Conservation (phyloP, 1,140 invertebrate genomes). For the Drosophila repleta region DNA sequence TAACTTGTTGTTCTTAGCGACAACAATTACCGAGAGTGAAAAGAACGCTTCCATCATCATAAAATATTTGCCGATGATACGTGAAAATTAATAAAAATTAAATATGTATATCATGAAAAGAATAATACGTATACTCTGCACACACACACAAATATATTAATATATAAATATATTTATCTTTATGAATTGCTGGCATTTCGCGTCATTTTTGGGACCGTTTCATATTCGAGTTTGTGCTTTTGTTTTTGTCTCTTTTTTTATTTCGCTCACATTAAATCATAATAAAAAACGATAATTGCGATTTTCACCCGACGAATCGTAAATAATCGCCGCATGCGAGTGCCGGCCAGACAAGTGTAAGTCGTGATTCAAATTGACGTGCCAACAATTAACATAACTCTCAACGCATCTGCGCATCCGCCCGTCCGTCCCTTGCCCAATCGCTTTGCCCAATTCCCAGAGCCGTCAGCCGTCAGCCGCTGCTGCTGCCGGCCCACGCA, state of each 20-base stretch:
- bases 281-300: constrained; percentile 80
- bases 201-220: constrained; percentile 15
- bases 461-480: not conserved
- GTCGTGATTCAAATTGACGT: constrained; percentile 80
- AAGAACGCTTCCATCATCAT: constrained; percentile 79
- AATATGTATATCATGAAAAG: constrained; percentile 44
- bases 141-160: too few species aligned
- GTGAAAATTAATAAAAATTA: constrained; percentile 79
- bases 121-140: constrained; percentile 6
- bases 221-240: constrained; percentile 15
- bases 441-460: constrained; percentile 11
- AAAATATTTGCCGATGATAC: constrained; percentile 78
- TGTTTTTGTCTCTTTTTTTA: constrained; percentile 18
- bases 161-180: constrained; percentile 10
- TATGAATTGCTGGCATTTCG: constrained; percentile 37
- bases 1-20: constrained; percentile 79
- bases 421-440: not conserved
- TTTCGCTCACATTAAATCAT: constrained; percentile 69
- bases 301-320: constrained; percentile 70
- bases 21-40: constrained; percentile 77
- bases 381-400: constrained; percentile 78
- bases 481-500: constrained; percentile 56
- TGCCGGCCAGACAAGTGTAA: constrained; percentile 68
- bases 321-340: constrained; percentile 69
- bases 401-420: constrained; percentile 6